Conservation (phyloP, 2,113 vertebrate species). For the Lepus americanus region DNA sequence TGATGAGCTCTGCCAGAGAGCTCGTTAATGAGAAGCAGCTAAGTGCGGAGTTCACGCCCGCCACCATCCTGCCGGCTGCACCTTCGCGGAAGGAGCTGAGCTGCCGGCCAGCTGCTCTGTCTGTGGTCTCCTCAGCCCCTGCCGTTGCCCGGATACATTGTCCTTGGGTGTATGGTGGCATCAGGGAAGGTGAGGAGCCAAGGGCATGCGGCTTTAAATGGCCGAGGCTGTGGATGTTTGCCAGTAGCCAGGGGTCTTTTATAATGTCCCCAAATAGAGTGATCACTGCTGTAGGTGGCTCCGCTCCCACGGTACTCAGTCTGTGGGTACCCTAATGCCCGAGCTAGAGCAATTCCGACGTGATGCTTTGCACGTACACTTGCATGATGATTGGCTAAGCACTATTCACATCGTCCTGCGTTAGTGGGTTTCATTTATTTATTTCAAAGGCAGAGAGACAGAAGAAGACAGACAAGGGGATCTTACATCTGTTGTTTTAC, state of each 20-base stretch:
- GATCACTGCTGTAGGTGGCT: too few relatives aligned
- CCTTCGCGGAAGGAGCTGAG: slow-evolving; percentile 24
- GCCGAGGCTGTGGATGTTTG: background rate
- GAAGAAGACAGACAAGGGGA: too few relatives aligned
- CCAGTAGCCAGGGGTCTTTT: background rate
- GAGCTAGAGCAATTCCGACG: background rate
- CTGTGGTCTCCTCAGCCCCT: fast-evolving
- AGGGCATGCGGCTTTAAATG: too few relatives aligned
- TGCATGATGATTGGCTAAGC: background rate
- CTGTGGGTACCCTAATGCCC: fast-evolving
- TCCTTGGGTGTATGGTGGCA: fast-evolving
- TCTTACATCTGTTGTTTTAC: too few relatives aligned
- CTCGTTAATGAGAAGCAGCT: slow-evolving; percentile 81
- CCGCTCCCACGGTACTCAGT: fast-evolving
- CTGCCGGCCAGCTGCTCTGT: fast-evolving
- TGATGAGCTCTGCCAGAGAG: slow-evolving; percentile 69
- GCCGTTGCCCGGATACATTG: background rate
- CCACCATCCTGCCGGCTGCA: slow-evolving; percentile 43
- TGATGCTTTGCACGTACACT: background rate
- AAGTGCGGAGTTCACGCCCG: slow-evolving; percentile 70
- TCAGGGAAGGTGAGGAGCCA: background rate
- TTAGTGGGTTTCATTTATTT: too few relatives aligned
- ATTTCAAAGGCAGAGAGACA: too few relatives aligned
- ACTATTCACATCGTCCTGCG: too few relatives aligned
- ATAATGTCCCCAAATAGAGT: background rate